These are phyloP conservation scores for Echinometra lucunter DNA, from an alignment of 53 echinoderm and acorn worm genomes.

Conservation along the genomic window DNA sequence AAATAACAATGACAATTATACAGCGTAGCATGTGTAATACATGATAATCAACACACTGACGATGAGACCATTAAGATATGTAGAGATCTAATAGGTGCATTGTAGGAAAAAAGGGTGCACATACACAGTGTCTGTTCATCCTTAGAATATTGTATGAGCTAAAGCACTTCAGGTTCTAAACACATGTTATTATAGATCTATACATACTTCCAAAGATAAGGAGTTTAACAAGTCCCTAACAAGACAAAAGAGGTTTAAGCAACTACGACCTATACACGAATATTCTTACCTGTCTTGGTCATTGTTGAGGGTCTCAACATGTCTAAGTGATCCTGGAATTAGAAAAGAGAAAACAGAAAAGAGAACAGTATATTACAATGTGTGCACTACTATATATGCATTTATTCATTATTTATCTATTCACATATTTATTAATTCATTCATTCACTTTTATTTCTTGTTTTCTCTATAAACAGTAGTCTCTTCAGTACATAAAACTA, in stretches of 20 bases:
- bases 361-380: not conserved
- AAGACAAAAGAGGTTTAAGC: not conserved
- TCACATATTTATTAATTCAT: no score
- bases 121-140: no score
- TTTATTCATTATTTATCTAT: no score
- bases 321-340: conserved; percentile 59
- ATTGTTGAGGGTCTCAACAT: conserved; percentile 61
- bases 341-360: not conserved
- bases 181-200: not conserved
- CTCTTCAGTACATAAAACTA: no score
- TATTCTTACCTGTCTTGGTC: conserved; percentile 65
- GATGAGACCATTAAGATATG: not conserved
- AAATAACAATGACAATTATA: not conserved
- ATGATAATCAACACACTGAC: not conserved
- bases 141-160: no score
- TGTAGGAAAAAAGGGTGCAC: not conserved
- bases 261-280: not conserved
- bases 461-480: no score
- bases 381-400: no score
- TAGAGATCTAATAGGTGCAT: not conserved
- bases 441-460: no score
- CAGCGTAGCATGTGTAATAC: not conserved
- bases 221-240: not conserved
- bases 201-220: not conserved
- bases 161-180: not conserved